Evolutionary conservation across 1,140 invertebrate genomes (phyloP), one percentile per base, ranked within the genome.

Genomic region (Pachypsylla venusta): DNA sequence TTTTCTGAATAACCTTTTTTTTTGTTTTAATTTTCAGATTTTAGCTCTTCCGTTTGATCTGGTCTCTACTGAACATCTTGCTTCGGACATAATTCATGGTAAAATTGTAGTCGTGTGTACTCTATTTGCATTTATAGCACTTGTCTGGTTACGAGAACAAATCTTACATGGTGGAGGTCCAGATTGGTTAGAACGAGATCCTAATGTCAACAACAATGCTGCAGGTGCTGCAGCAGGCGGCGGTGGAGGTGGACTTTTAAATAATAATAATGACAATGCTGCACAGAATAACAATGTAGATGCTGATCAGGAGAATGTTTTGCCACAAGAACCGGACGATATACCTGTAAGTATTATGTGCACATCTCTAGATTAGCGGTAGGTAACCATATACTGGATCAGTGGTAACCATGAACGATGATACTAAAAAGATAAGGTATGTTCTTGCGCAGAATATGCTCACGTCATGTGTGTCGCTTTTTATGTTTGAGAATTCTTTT

Each of bases 61-160:
- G 72, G 74, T 96, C 7, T 96, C 93, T 2, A 85, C 86, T 69
- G 93, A 98, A 64, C 95, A 97, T 71, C 71, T 98, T 28, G 81
- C 88, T 0, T 83, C 89, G 20, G 94, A 98, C 73, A 87, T 93
- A 60, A 91, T 97, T 70, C 90, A 95, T 65, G 96, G 96, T 2
- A 93, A 89, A 70, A 89, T 97, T 74, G 93, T 99, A 26, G 93
- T 98, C 7, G 89, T 87, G 1, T 96, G 95, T 70, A 98, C 96
- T 1, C 73, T 99, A 25, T 90, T 96, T 70, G 89, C 92, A 1
- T 99, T 99, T 68, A 95, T 98, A 65, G 92, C 92, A 54, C 71
- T 97, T 1, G 90, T 99, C 0, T 99, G 95, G 95, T 74, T 99
- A 14, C 73, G 95, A 61, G 96, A 99, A 73, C 96, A 99, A 73